These are phyloP conservation scores for Corvus moneduloides DNA, from an alignment of 2,113 vertebrate genomes.

Conservation along the genomic window DNA sequence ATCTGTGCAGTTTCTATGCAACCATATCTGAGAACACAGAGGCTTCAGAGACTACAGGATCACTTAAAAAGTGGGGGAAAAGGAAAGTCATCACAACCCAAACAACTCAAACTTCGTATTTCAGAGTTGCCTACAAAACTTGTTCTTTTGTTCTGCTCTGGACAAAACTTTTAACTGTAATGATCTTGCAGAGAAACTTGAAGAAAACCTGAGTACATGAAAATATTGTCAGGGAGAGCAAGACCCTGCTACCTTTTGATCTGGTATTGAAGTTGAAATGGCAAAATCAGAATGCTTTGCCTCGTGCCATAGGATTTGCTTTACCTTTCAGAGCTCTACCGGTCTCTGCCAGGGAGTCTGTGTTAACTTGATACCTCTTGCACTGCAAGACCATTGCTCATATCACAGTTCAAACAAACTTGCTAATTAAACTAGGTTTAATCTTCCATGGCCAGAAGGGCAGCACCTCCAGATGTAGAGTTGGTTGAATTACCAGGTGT, in stretches of 20 bases:
- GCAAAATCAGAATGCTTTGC: constrained; percentile 8
- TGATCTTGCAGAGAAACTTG: background rate
- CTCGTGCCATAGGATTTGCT: background rate
- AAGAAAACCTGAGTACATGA: constrained; percentile 44
- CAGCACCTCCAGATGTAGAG: background rate
- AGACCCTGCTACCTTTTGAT: constrained; percentile 26
- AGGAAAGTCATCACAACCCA: constrained; percentile 13
- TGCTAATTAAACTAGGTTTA: background rate
- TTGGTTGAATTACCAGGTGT: background rate
- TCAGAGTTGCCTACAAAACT: background rate
- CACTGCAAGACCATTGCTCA: constrained; percentile 26
- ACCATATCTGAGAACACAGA: background rate
- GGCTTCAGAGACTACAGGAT: constrained; percentile 26
- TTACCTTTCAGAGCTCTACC: background rate
- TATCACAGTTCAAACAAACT: constrained; percentile 4
- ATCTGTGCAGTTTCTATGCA: constrained; percentile 56
- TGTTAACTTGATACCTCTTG: background rate
- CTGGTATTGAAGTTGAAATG: background rate
- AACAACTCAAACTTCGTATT: background rate
- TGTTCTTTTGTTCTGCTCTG: constrained; percentile 21
- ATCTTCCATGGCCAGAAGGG: background rate
- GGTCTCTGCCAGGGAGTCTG: background rate
- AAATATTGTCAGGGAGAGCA: background rate
- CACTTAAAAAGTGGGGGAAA: background rate
- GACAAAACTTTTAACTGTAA: constrained; percentile 20